Evolutionary conservation across 2,888 invertebrate genomes (phyloP).

Genomic region (Acheta domesticus): DNA sequence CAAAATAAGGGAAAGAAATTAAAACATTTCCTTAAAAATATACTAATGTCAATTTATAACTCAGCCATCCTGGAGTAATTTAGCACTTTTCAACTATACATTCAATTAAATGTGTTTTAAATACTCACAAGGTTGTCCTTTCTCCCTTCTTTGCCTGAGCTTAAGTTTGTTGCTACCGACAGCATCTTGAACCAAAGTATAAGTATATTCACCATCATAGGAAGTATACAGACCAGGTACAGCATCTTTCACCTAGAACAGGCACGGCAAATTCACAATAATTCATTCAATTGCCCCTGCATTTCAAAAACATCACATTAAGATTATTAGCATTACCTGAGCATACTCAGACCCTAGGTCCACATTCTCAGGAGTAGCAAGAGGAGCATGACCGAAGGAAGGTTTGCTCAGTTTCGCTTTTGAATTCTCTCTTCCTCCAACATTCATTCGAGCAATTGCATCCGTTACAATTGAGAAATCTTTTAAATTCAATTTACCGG

Average conservation of each 20-base stretch:
- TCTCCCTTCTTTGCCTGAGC: slow-evolving; percentile 60
- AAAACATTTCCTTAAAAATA: too few species aligned
- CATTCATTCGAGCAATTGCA: slow-evolving; percentile 70
- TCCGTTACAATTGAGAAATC: slow-evolving; percentile 86
- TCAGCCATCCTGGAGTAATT: slow-evolving; percentile 1
- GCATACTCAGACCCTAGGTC: slow-evolving; percentile 73
- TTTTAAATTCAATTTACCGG: slow-evolving; percentile 84
- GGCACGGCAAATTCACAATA: slow-evolving; percentile 27
- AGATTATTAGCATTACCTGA: slow-evolving; percentile 48
- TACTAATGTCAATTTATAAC: neutral
- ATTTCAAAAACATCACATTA: neutral
- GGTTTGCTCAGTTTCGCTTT: slow-evolving; percentile 45
- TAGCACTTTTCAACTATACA: slow-evolving; percentile 6
- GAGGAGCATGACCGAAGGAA: slow-evolving; percentile 64
- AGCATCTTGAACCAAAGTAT: slow-evolving; percentile 65
- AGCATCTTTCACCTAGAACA: slow-evolving; percentile 54
- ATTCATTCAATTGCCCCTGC: neutral
- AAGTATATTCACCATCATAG: slow-evolving; percentile 61
- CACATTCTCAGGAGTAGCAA: slow-evolving; percentile 73
- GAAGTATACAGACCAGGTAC: slow-evolving; percentile 54
- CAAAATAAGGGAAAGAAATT: too few species aligned
- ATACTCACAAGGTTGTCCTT: slow-evolving; percentile 60
- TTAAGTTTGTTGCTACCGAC: slow-evolving; percentile 57
- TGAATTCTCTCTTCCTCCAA: slow-evolving; percentile 53
- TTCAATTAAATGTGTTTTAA: neutral